These are phyloP conservation scores for Idris sp. DNA, from an alignment of 1,140 invertebrate genomes.

Conservation along the genomic window DNA sequence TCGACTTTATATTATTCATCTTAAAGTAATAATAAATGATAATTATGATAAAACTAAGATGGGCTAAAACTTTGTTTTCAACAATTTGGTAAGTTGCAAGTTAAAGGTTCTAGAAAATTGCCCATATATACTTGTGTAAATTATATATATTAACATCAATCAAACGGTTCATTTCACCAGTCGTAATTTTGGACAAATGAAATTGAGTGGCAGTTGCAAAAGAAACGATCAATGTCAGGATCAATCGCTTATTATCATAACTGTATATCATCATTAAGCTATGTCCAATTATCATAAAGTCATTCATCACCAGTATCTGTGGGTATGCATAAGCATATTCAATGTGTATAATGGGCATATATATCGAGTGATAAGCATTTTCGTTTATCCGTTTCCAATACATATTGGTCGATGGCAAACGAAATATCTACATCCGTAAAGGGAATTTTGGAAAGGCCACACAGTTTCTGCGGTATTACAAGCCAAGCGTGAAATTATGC, in stretches of 20 bases:
- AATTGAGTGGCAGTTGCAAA: constrained; percentile 13
- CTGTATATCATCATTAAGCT: constrained; percentile 52
- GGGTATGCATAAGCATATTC: constrained; percentile 40
- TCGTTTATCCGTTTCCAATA: constrained; percentile 59
- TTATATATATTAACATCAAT: too few relatives aligned
- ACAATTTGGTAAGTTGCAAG: too few relatives aligned
- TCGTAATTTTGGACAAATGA: neutral
- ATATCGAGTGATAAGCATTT: constrained; percentile 59
- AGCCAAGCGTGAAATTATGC: constrained; percentile 59
- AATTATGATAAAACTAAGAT: too few relatives aligned
- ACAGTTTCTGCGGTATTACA: constrained; percentile 48
- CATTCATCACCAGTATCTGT: constrained; percentile 44
- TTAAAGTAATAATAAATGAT: too few relatives aligned
- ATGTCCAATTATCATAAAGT: constrained; percentile 53
- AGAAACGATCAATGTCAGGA: constrained; percentile 28
- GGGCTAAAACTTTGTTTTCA: too few relatives aligned
- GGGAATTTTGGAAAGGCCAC: constrained; percentile 33
- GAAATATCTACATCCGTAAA: constrained; percentile 60
- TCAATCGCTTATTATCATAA: constrained; percentile 51
- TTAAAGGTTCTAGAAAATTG: too few relatives aligned
- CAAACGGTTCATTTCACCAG: neutral
- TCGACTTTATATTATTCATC: too few relatives aligned
- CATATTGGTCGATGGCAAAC: constrained; percentile 36
- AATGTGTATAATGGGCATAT: constrained; percentile 46
- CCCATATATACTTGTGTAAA: too few relatives aligned